A percentile compares a stretch with the other conserved stretches of the same genome.
phyloP scores from a whole-genome alignment of 2,888 invertebrate genomes.

The Clunio marinus region DNA sequence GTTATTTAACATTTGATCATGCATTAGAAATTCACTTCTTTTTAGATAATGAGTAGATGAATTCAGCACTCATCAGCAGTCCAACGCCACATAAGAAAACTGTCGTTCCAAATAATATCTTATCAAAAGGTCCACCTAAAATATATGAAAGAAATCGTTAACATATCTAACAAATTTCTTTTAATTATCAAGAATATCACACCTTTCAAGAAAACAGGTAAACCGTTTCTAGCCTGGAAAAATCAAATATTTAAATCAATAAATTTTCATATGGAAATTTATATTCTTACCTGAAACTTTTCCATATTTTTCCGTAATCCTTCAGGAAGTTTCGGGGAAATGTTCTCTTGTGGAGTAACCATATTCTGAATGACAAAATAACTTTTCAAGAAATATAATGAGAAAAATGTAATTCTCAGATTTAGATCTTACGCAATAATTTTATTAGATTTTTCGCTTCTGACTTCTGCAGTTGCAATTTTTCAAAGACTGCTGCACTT shows the following conservation, averaged over 20 bases:
- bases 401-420: not conserved
- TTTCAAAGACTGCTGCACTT: conserved; percentile 22
- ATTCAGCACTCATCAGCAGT: conserved; percentile 45
- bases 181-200: not conserved
- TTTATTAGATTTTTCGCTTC: conserved; percentile 34
- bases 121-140: conserved; percentile 48
- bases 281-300: conserved; percentile 47
- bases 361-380: not conserved
- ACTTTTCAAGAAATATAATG: not conserved
- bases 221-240: conserved; percentile 47
- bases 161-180: no score
- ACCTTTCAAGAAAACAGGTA: conserved; percentile 50
- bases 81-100: conserved; percentile 49
- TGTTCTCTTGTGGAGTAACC: not conserved
- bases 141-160: conserved; percentile 15
- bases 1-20: not conserved
- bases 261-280: conserved; percentile 4
- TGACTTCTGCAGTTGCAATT: conserved; percentile 18
- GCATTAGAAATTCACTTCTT: conserved; percentile 43
- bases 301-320: conserved; percentile 46
- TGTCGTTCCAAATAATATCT: conserved; percentile 48
- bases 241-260: conserved; percentile 39
- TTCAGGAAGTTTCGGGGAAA: conserved; percentile 45
- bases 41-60: conserved; percentile 49
- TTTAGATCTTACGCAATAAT: conserved; percentile 37